Evolutionary conservation across 2,888 invertebrate genomes (phyloP).

Genomic region (Pristionchus mayeri): DNA sequence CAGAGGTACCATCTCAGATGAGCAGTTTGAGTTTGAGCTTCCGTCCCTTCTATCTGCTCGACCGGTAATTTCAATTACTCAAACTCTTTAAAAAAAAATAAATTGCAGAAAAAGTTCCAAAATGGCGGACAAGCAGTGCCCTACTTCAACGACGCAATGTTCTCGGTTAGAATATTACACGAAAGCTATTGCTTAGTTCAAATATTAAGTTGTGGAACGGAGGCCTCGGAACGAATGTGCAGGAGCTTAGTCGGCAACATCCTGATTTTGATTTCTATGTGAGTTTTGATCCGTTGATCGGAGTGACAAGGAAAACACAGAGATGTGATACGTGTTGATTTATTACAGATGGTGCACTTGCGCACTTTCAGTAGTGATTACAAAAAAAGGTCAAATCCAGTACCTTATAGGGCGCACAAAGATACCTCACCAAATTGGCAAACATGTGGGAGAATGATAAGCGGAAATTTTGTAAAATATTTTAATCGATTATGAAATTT

Average conservation of each 20-base stretch:
- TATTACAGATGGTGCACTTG: no score
- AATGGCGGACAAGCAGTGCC: slow-evolving; percentile 14
- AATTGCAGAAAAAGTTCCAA: background rate
- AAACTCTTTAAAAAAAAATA: no score
- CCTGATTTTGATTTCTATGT: background rate
- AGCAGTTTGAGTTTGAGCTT: background rate
- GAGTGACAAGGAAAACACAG: no score
- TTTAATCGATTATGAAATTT: no score
- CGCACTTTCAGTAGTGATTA: no score
- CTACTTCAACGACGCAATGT: background rate
- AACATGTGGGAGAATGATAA: no score
- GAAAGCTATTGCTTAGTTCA: background rate
- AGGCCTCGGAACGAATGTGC: slow-evolving; percentile 10
- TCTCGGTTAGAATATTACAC: background rate
- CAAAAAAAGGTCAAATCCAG: no score
- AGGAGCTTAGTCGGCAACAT: background rate
- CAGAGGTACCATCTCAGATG: background rate
- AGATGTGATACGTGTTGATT: no score
- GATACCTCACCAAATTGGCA: no score
- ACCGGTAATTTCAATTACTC: no score
- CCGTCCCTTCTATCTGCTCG: background rate
- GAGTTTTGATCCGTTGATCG: background rate
- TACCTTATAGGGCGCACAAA: no score
- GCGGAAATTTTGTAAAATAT: no score
- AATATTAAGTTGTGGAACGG: slow-evolving; percentile 3